phyloP scores from a whole-genome alignment of 2,797 vertebrate species.

The Falco peregrinus region DNA sequence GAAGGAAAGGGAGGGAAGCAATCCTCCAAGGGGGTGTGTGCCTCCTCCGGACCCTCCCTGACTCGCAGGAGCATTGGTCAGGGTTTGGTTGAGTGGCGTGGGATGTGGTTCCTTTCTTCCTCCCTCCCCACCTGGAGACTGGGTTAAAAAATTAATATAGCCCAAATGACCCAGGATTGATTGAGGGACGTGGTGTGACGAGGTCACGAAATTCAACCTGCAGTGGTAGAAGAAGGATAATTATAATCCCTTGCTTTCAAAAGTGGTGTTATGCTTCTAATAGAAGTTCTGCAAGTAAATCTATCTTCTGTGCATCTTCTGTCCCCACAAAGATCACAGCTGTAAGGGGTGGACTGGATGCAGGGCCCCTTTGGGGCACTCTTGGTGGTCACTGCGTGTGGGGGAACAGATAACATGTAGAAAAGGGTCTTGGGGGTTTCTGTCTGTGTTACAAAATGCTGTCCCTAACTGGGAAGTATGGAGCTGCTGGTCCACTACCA shows the following conservation, averaged over 20 bases:
- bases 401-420: too few species aligned
- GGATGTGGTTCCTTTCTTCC: not conserved
- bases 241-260: not conserved
- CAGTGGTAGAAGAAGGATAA: not conserved
- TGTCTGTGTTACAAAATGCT: not conserved
- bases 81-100: rapidly evolving
- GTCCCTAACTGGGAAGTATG: too few species aligned
- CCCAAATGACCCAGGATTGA: not conserved
- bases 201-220: not conserved
- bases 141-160: not conserved
- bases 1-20: constrained; percentile 48
- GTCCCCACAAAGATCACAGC: rapidly evolving
- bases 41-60: not conserved
- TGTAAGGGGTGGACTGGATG: not conserved
- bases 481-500: not conserved
- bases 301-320: not conserved
- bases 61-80: not conserved
- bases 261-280: not conserved
- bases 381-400: not conserved
- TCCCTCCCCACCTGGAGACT: not conserved
- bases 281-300: not conserved
- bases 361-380: not conserved
- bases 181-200: not conserved
- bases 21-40: not conserved
- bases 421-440: not conserved